Conservation (phyloP, 2,888 invertebrate species). For the Drosophila pullipes region DNA sequence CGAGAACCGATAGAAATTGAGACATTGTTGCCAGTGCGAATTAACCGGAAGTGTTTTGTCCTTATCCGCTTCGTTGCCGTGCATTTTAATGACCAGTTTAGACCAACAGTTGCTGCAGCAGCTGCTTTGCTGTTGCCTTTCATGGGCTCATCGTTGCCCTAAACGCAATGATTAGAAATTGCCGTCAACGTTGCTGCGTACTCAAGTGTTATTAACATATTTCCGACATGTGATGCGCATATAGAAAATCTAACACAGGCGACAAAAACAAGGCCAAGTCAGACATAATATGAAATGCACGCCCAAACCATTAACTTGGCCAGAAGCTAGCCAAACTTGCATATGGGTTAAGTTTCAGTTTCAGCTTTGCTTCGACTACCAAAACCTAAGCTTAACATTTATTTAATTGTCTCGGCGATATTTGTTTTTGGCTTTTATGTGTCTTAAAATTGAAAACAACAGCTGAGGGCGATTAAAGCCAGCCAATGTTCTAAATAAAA, state of each 20-base stretch:
- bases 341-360: too few relatives aligned
- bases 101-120: slow-evolving; percentile 37
- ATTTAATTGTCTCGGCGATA: background rate
- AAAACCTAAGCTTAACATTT: background rate
- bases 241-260: slow-evolving; percentile 12
- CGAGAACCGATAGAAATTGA: slow-evolving; percentile 60
- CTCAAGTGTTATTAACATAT: slow-evolving; percentile 50
- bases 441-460: background rate
- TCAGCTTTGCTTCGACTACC: background rate
- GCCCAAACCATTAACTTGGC: background rate
- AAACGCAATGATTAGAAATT: slow-evolving; percentile 60
- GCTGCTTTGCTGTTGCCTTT: slow-evolving; percentile 26
- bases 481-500: background rate
- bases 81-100: slow-evolving; percentile 74
- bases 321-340: background rate
- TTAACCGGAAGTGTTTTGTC: slow-evolving; percentile 65
- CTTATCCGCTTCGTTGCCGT: slow-evolving; percentile 58
- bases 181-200: slow-evolving; percentile 47
- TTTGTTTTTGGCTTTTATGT: background rate
- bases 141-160: slow-evolving; percentile 20
- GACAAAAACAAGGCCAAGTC: slow-evolving; percentile 1
- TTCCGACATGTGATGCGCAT: slow-evolving; percentile 34
- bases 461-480: background rate
- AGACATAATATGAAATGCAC: background rate
- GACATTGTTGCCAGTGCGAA: slow-evolving; percentile 72